Evolutionary conservation across 2,113 vertebrate species (phyloP).

Genomic region (Vimba vimba): DNA sequence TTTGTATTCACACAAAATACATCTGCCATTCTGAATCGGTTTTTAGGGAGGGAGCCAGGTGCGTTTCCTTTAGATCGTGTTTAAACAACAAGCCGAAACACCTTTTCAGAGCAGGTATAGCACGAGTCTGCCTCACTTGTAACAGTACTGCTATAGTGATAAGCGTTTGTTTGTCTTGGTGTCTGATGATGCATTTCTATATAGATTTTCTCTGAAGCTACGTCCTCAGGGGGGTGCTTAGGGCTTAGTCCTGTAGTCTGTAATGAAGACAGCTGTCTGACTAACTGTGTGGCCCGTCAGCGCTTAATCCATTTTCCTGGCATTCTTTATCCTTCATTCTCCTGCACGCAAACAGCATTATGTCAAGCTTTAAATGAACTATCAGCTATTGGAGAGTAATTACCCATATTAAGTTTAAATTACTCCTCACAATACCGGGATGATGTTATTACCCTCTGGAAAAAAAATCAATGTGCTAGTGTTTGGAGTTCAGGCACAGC

Average conservation of each 20-base stretch:
- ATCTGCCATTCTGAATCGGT: not conserved
- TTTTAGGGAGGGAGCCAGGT: conserved; percentile 11
- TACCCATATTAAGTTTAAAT: conserved; percentile 73
- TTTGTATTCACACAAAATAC: conserved; percentile 4
- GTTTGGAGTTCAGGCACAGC: conserved; percentile 69
- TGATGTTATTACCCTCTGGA: conserved; percentile 53
- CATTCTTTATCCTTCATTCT: conserved; percentile 43
- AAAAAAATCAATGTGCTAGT: conserved; percentile 74
- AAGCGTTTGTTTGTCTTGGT: conserved; percentile 37
- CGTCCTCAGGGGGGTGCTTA: conserved; percentile 47
- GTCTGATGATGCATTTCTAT: conserved; percentile 41
- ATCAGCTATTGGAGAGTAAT: conserved; percentile 59
- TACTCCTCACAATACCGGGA: conserved; percentile 43
- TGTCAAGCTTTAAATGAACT: conserved; percentile 46
- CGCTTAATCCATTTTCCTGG: conserved; percentile 28
- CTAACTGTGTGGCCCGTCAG: conserved; percentile 43
- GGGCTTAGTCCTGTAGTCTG: conserved; percentile 36
- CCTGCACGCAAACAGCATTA: conserved; percentile 36
- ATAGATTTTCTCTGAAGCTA: conserved; percentile 41
- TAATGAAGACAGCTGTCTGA: conserved; percentile 46
- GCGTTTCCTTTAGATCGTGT: not conserved
- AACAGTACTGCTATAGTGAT: not conserved
- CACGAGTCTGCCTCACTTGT: not conserved
- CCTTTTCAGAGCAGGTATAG: conserved; percentile 23
- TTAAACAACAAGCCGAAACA: conserved; percentile 3